Percentiles rank a stretch among this genome's conserved stretches.
These are phyloP conservation scores for Cichlasoma orientale DNA, from an alignment of 2,797 vertebrate genomes.

Conservation along the genomic window DNA sequence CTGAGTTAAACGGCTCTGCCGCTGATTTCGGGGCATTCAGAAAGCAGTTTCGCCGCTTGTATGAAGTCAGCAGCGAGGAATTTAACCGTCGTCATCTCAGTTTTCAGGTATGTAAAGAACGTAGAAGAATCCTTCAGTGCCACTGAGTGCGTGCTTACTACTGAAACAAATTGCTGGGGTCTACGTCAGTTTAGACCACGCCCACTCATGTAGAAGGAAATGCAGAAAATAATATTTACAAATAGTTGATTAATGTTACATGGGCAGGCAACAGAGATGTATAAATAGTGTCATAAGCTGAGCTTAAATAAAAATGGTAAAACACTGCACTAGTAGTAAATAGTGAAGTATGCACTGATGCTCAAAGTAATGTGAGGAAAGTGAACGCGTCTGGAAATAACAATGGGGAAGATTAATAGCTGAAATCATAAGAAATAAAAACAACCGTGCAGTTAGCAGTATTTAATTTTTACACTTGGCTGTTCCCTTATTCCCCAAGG, in stretches of 20 bases:
- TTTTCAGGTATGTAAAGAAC: slow-evolving; percentile 54
- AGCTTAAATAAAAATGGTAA: not conserved
- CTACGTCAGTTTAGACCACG: not conserved
- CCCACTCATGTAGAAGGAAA: not conserved
- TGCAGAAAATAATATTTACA: not conserved
- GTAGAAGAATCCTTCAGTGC: rapidly evolving
- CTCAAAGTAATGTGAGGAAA: not conserved
- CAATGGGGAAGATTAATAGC: not conserved
- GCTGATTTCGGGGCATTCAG: slow-evolving; percentile 41
- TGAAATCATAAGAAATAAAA: not conserved
- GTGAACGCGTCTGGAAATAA: not conserved
- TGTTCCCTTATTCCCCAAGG: not conserved
- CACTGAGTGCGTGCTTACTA: not conserved
- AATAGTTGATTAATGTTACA: rapidly evolving
- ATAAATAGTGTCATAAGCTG: not conserved
- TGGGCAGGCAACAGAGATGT: not conserved
- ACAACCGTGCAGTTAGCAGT: rapidly evolving
- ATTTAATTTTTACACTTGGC: not conserved
- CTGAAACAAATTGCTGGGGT: not conserved
- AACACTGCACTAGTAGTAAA: not conserved
- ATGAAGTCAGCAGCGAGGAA: slow-evolving; percentile 35
- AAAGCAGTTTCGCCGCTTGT: slow-evolving; percentile 22
- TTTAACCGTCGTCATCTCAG: slow-evolving; percentile 17
- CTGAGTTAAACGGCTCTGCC: not conserved
- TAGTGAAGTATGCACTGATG: not conserved